Conservation (phyloP, 2,797 vertebrate species). For the Halcyon leucocephala region DNA sequence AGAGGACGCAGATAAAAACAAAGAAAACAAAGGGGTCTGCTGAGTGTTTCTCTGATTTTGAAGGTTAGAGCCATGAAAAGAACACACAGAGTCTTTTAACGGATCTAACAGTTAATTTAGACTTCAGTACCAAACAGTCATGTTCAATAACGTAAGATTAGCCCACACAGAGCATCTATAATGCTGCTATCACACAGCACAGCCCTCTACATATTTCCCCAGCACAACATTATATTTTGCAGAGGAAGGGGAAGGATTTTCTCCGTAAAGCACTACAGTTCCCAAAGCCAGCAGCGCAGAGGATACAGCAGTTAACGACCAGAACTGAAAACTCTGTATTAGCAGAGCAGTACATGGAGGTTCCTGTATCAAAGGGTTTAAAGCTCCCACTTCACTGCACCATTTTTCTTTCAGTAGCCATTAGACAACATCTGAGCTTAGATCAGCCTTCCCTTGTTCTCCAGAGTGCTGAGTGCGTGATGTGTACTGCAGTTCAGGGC, state of each 20-base stretch:
- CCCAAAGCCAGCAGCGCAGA: neutral
- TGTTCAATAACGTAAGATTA: neutral
- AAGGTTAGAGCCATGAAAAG: neutral
- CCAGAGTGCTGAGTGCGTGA: no score
- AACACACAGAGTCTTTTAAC: fast-evolving
- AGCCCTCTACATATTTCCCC: fast-evolving
- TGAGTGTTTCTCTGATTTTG: neutral
- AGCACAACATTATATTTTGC: neutral
- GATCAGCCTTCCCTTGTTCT: neutral
- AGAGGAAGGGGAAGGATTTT: neutral
- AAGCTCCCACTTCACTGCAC: neutral
- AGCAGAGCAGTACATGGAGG: neutral
- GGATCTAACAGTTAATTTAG: neutral
- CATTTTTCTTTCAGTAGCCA: neutral
- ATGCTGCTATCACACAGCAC: neutral
- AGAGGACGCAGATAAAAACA: neutral
- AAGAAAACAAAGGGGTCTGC: neutral
- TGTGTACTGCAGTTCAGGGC: fast-evolving
- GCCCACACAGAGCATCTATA: no score
- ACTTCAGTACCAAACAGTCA: neutral
- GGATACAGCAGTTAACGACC: neutral
- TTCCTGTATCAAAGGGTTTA: neutral
- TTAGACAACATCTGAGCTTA: neutral
- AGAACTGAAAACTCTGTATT: fast-evolving
- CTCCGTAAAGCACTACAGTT: neutral